These are phyloP conservation scores for Falco berigora DNA, from an alignment of 2,797 vertebrate genomes.

Conservation along the genomic window DNA sequence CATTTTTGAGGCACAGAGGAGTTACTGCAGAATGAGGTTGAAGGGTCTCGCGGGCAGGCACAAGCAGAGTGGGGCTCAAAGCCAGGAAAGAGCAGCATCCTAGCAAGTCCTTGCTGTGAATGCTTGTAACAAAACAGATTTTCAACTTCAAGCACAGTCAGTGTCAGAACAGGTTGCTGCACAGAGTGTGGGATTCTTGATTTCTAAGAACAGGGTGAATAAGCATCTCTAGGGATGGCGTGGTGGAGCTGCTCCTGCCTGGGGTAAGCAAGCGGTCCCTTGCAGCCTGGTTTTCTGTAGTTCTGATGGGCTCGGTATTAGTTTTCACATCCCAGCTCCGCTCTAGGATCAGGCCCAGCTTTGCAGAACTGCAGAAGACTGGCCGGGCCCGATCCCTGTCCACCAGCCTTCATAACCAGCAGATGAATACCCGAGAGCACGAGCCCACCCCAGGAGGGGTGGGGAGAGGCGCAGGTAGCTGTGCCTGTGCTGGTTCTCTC, in stretches of 20 bases:
- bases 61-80: not conserved
- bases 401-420: not conserved
- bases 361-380: not conserved
- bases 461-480: not conserved
- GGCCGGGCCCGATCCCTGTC: fast-evolving
- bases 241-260: not conserved
- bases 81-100: not conserved
- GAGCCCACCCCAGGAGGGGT: not conserved
- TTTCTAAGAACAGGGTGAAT: not conserved
- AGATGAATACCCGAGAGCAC: fast-evolving
- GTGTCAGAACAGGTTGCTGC: not conserved
- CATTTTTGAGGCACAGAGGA: not conserved
- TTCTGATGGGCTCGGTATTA: not conserved
- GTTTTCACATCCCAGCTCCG: not conserved
- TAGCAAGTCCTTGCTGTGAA: not conserved
- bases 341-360: not conserved
- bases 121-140: not conserved
- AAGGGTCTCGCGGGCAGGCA: fast-evolving
- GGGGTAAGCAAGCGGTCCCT: not conserved
- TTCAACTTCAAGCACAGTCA: not conserved
- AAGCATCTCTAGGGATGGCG: fast-evolving
- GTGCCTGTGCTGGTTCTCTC: fast-evolving
- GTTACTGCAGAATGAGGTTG: not conserved
- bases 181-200: not conserved
- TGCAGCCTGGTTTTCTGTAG: fast-evolving